These are phyloP conservation scores for Tauraco erythrolophus DNA, from an alignment of 2,113 vertebrate species.

Conservation along the genomic window DNA sequence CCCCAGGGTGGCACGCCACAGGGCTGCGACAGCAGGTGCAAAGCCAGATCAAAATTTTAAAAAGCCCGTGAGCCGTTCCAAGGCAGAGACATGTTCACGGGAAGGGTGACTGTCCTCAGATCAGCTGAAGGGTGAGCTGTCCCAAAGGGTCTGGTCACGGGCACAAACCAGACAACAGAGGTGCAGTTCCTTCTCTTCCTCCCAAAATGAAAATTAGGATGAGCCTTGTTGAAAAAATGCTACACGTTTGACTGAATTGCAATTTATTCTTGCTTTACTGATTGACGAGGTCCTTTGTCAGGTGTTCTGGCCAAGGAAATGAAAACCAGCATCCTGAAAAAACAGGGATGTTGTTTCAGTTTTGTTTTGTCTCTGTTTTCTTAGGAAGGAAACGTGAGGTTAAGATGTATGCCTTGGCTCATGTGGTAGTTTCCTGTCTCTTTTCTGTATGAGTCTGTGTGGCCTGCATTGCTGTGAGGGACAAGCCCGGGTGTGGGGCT, in stretches of 20 bases:
- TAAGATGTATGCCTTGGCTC: background rate
- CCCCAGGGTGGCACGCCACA: background rate
- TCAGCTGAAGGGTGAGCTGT: background rate
- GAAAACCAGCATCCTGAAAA: background rate
- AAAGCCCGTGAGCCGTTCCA: background rate
- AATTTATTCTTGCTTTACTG: background rate
- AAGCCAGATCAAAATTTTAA: background rate
- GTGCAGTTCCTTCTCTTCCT: background rate
- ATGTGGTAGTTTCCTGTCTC: background rate
- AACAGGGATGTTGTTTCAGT: background rate
- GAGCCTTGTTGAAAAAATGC: background rate
- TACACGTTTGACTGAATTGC: background rate
- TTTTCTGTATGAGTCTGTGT: background rate
- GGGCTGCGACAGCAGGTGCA: background rate
- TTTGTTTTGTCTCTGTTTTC: constrained; percentile 7
- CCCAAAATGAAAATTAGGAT: background rate
- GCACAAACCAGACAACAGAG: background rate
- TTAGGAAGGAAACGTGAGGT: background rate
- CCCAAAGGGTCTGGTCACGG: background rate
- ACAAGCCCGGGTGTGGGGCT: background rate
- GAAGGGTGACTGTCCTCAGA: background rate
- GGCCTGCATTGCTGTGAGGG: background rate
- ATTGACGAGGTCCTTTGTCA: background rate
- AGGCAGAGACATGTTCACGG: background rate
- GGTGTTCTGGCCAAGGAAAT: background rate